A percentile compares a stretch with the other conserved stretches of the same genome.
These are phyloP conservation scores for Pherbina coryleti DNA, from an alignment of 2,888 invertebrate species.

Conservation along the genomic window DNA sequence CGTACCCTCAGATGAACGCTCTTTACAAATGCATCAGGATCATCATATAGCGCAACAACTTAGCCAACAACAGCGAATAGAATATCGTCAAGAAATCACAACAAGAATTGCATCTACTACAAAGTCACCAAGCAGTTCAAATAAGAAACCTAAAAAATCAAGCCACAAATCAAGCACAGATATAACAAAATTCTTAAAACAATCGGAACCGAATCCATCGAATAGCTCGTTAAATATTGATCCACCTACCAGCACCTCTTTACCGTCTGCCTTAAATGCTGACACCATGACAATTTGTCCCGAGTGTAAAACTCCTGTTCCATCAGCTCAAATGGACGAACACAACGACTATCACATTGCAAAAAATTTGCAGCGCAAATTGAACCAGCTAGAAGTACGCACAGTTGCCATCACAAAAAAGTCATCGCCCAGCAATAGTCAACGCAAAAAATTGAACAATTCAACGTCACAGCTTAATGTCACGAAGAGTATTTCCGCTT, in stretches of 20 bases:
- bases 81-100: constrained; percentile 59
- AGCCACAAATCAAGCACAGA: constrained; percentile 39
- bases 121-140: constrained; percentile 43
- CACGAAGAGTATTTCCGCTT: background rate
- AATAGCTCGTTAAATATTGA: constrained; percentile 20
- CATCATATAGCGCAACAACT: constrained; percentile 80
- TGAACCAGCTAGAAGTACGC: constrained; percentile 60
- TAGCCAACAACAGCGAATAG: constrained; percentile 72
- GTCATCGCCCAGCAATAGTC: constrained; percentile 42
- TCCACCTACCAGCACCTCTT: constrained; percentile 23
- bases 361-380: constrained; percentile 74
- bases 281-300: constrained; percentile 72
- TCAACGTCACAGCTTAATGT: constrained; percentile 11
- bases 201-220: background rate
- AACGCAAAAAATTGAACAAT: constrained; percentile 36
- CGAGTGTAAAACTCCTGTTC: constrained; percentile 78
- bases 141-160: constrained; percentile 43
- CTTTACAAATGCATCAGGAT: constrained; percentile 78
- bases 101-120: constrained; percentile 49
- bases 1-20: constrained; percentile 71
- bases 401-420: constrained; percentile 50
- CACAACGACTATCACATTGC: constrained; percentile 91
- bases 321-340: constrained; percentile 75
- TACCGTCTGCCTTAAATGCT: background rate
- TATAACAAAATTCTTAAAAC: constrained; percentile 59